phyloP scores from a whole-genome alignment of 2,797 vertebrate species.

The Graptemys geographica region DNA sequence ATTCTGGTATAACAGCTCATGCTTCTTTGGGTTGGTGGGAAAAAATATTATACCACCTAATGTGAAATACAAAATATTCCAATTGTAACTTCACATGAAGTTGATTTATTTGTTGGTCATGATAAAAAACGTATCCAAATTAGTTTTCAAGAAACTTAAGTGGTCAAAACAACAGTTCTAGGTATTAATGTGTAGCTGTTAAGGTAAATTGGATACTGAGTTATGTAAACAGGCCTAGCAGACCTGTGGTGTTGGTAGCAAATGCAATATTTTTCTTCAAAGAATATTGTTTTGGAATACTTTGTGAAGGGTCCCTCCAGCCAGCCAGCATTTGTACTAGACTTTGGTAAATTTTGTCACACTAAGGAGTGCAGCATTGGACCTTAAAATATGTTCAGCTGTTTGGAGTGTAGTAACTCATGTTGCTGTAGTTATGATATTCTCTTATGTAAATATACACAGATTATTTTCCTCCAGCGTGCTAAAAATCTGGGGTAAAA shows the following conservation, averaged over 20 bases:
- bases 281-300: neutral
- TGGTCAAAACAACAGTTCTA: neutral
- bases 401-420: neutral
- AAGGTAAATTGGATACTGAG: neutral
- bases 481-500: neutral
- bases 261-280: neutral
- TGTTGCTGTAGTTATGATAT: neutral
- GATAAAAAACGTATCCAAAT: neutral
- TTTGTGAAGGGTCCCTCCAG: neutral
- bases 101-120: neutral
- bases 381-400: neutral
- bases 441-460: neutral
- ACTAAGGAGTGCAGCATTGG: neutral
- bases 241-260: neutral
- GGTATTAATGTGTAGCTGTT: neutral
- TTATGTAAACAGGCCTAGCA: neutral
- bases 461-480: neutral
- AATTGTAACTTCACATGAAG: neutral
- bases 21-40: neutral
- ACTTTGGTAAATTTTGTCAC: neutral
- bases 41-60: neutral
- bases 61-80: neutral
- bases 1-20: neutral
- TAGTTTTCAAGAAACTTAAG: slow-evolving; percentile 21
- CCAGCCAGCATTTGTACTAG: neutral